Conservation (phyloP, 2,113 vertebrate genomes). For the Oreochromis niloticus region DNA sequence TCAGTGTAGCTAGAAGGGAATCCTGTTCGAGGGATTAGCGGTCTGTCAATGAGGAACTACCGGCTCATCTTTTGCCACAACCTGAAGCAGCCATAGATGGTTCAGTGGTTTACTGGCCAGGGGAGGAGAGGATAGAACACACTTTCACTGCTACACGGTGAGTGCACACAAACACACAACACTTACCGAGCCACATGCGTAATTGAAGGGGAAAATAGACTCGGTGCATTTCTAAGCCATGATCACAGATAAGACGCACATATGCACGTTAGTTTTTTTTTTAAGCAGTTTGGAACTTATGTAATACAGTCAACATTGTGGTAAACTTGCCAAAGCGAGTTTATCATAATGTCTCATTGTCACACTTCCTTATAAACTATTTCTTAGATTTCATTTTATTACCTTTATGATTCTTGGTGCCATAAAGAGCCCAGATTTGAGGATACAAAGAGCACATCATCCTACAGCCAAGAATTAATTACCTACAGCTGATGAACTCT, state of each 20-base stretch:
- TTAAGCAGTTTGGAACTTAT: not conserved
- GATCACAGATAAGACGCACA: not conserved
- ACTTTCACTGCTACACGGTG: conserved; percentile 94
- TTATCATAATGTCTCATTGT: not conserved
- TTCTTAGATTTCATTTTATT: not conserved
- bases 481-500: not conserved
- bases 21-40: conserved; percentile 92
- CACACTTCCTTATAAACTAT: not conserved
- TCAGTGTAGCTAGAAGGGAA: conserved; percentile 76
- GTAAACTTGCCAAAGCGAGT: not conserved
- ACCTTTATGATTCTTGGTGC: not conserved
- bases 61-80: conserved; percentile 99
- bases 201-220: not conserved
- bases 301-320: not conserved
- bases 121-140: conserved; percentile 87
- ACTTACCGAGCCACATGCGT: not conserved
- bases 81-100: conserved; percentile 99
- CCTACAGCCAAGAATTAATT: not conserved
- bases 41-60: conserved; percentile 99
- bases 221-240: not conserved
- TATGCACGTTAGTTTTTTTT: fast-evolving
- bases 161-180: conserved; percentile 19
- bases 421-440: not conserved
- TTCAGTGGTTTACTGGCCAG: conserved; percentile 86
- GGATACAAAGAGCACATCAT: not conserved